Conservation (phyloP, 2,113 vertebrate genomes). For the Onychostruthus taczanowskii region DNA sequence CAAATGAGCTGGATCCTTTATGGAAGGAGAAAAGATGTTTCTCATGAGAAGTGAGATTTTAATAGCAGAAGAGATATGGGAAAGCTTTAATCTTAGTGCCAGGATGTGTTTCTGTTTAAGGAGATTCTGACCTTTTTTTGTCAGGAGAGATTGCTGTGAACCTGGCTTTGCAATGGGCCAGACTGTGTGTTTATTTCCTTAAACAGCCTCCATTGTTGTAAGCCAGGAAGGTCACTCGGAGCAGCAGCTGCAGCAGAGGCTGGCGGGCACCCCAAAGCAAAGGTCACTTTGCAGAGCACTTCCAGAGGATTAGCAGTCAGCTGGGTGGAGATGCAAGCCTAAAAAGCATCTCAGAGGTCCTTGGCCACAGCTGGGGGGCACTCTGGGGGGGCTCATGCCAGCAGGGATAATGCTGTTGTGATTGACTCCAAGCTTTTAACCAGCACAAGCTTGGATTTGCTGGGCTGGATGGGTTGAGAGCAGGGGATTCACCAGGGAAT, state of each 20-base stretch:
- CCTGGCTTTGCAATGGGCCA: background rate
- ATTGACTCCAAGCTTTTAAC: background rate
- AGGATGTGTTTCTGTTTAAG: background rate
- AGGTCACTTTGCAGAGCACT: background rate
- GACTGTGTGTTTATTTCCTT: background rate
- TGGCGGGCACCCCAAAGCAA: background rate
- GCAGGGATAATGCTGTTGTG: background rate
- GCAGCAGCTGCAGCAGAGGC: slow-evolving; percentile 10
- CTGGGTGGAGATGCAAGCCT: background rate
- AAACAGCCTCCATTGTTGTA: background rate
- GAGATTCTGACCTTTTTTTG: background rate
- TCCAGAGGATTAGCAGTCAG: background rate
- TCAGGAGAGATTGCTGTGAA: background rate
- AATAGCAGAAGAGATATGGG: background rate
- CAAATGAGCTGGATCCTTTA: background rate
- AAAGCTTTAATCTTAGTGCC: background rate
- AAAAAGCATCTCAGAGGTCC: background rate
- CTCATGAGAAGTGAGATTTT: background rate
- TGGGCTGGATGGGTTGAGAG: background rate
- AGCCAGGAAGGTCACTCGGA: background rate
- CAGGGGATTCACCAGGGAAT: background rate
- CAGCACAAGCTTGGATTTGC: background rate
- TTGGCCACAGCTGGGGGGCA: background rate
- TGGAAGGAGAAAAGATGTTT: background rate
- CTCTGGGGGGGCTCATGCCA: background rate